Evolutionary conservation across 2,797 vertebrate genomes (phyloP).

Genomic region (Naso thynnoides): DNA sequence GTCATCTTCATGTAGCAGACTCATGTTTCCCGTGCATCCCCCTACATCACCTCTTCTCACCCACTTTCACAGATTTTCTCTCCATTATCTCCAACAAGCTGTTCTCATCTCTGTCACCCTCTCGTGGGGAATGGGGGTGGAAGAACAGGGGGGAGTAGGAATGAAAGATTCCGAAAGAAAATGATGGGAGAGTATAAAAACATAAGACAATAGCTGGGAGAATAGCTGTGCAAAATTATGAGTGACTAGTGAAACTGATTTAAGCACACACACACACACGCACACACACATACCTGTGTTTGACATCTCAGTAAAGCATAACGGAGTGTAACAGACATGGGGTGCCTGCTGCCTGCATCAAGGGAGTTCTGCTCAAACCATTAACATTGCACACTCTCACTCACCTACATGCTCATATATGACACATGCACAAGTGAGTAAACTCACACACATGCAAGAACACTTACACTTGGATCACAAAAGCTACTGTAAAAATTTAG

Average conservation of each 20-base stretch:
- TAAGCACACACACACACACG: slow-evolving; percentile 34
- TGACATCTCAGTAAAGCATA: slow-evolving; percentile 81
- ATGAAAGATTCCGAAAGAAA: slow-evolving; percentile 54
- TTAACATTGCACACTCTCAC: slow-evolving; percentile 77
- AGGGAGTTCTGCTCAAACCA: slow-evolving; percentile 81
- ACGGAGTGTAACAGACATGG: slow-evolving; percentile 69
- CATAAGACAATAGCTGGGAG: slow-evolving; percentile 38
- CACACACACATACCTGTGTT: slow-evolving; percentile 76
- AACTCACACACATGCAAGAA: slow-evolving; percentile 29
- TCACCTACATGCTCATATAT: slow-evolving; percentile 60
- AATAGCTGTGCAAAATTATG: slow-evolving; percentile 54
- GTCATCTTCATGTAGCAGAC: slow-evolving; percentile 53
- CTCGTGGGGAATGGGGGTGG: slow-evolving; percentile 72
- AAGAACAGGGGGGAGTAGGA: slow-evolving; percentile 55
- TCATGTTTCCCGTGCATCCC: slow-evolving; percentile 31
- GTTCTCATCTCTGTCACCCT: slow-evolving; percentile 74
- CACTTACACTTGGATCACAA: slow-evolving; percentile 17
- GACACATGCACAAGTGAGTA: slow-evolving; percentile 45
- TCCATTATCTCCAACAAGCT: slow-evolving; percentile 65
- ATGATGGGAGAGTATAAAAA: slow-evolving; percentile 35
- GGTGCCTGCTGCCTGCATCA: slow-evolving; percentile 71
- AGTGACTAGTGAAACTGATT: slow-evolving; percentile 37
- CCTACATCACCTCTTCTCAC: slow-evolving; percentile 44
- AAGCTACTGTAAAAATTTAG: slow-evolving; percentile 14
- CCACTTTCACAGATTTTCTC: slow-evolving; percentile 69